phyloP scores from a whole-genome alignment of 2,113 vertebrate genomes.

The Leptobrachium leishanense region DNA sequence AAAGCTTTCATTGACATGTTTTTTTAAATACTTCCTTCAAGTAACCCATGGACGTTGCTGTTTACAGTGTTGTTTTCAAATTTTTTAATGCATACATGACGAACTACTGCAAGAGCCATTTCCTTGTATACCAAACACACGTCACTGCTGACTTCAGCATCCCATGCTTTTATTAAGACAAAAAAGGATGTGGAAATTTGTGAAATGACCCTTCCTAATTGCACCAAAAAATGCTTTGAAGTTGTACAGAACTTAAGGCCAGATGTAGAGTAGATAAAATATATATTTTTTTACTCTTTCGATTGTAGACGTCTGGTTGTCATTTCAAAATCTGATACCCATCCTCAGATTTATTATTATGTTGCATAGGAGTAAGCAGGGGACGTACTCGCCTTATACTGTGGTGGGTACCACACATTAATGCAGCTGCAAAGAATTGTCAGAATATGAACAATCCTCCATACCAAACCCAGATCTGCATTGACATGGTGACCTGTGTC shows the following conservation, averaged over 20 bases:
- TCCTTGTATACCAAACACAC: neutral
- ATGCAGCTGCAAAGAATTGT: neutral
- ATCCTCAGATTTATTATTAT: constrained; percentile 2
- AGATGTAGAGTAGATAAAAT: constrained; percentile 34
- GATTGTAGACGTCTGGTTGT: constrained; percentile 32
- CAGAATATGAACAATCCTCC: neutral
- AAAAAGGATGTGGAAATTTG: constrained; percentile 1
- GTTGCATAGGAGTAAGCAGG: neutral
- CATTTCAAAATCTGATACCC: constrained; percentile 2
- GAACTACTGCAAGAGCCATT: too few relatives aligned
- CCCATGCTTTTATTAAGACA: neutral
- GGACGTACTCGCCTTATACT: neutral
- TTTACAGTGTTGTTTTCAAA: too few relatives aligned
- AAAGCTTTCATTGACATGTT: too few relatives aligned
- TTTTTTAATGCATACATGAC: too few relatives aligned
- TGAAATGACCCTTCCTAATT: constrained; percentile 1
- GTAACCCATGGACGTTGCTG: too few relatives aligned
- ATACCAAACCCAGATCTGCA: neutral
- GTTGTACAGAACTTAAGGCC: neutral
- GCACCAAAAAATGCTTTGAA: constrained; percentile 35
- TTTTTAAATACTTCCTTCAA: too few relatives aligned
- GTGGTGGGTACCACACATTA: neutral
- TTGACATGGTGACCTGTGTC: neutral
- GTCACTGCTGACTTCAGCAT: constrained; percentile 1
- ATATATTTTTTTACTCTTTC: constrained; percentile 3